These are phyloP conservation scores for Protobothrops mucrosquamatus DNA, from an alignment of 2,113 vertebrate genomes.

Conservation along the genomic window DNA sequence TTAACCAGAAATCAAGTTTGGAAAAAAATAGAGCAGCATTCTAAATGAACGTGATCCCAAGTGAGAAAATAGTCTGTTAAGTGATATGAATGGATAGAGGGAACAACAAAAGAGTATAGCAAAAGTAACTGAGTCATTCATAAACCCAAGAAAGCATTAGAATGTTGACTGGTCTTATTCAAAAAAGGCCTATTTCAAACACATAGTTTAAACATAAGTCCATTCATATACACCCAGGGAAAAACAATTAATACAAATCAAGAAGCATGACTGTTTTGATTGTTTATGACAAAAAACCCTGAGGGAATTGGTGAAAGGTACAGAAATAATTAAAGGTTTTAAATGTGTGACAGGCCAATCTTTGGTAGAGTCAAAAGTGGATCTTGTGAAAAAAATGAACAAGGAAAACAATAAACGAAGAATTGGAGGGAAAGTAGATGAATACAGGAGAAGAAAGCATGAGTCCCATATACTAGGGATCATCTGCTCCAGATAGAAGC, in stretches of 20 bases:
- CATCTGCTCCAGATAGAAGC: not conserved
- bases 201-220: not conserved
- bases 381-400: not conserved
- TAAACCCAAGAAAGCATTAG: not conserved
- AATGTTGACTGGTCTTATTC: not conserved
- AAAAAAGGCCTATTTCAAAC: not conserved
- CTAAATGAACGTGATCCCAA: not conserved
- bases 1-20: not conserved
- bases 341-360: not conserved
- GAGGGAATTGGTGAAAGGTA: not conserved
- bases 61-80: not conserved
- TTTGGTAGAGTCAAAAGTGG: not conserved
- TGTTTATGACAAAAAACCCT: not conserved
- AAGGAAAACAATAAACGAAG: not conserved
- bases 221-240: not conserved
- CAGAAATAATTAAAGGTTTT: not conserved
- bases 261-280: not conserved
- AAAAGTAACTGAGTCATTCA: not conserved
- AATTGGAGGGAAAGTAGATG: not conserved
- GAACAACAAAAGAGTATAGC: not conserved
- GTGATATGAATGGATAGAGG: not conserved
- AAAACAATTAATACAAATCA: not conserved
- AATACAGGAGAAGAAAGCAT: not conserved
- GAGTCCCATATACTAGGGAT: not conserved
- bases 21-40: not conserved